phyloP scores from a whole-genome alignment of 2,797 vertebrate genomes.

The Sphenopsis melanotis region DNA sequence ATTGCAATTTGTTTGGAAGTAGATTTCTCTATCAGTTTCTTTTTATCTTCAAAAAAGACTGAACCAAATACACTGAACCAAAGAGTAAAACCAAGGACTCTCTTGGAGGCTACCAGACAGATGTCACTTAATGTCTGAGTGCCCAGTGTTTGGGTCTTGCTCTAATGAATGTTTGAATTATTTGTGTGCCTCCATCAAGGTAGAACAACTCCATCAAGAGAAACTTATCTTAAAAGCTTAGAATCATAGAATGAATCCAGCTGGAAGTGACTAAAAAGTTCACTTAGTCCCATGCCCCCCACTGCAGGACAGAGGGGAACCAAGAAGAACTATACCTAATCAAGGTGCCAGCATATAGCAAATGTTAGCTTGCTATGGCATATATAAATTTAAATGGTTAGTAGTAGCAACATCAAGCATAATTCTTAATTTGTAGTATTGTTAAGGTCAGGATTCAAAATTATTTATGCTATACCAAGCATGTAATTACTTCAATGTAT shows the following conservation, averaged over 20 bases:
- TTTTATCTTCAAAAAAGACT: neutral
- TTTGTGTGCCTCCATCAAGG: neutral
- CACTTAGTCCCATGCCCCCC: neutral
- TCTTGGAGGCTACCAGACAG: neutral
- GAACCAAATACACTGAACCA: neutral
- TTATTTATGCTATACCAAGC: constrained; percentile 21
- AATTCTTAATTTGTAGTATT: neutral
- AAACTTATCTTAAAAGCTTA: neutral
- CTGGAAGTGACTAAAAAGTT: neutral
- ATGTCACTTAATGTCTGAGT: neutral
- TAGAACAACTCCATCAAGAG: neutral
- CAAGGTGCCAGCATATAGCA: neutral
- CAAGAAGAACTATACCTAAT: neutral
- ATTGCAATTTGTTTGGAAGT: neutral
- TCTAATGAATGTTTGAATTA: neutral
- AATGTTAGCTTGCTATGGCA: neutral
- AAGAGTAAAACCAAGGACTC: neutral
- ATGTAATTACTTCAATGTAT: constrained; percentile 12
- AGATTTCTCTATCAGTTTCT: neutral
- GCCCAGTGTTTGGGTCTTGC: neutral
- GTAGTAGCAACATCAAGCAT: neutral
- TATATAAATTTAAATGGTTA: neutral
- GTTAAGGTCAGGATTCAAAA: neutral
- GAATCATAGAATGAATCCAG: neutral
- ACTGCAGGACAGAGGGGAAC: neutral